Base-by-base conservation (phyloP, 2,888 invertebrate genomes). In the Elmis aenea region DNA sequence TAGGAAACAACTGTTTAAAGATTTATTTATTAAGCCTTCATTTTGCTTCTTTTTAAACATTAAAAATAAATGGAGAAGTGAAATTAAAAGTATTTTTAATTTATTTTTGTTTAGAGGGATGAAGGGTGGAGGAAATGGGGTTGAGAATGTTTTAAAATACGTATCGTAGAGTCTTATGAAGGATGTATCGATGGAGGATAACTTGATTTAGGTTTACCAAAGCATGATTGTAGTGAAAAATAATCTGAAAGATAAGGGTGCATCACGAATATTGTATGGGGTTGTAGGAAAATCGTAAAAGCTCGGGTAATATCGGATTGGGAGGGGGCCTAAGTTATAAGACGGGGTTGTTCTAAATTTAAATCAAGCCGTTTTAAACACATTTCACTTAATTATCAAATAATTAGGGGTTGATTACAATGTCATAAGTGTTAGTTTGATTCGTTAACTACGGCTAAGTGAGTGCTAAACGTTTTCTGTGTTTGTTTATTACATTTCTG, bases 301-400 rank as follows among this genome's bases (percentile, higher is more conserved):
- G 40, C 38, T 55, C 57, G 56, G 36, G 32, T 41, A 40, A 48
- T 46, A 38, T 57, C 57, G 57, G 46, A 37, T 45, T 54, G 62
- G 61, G 60, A 61, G 60, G 64, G 62, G 62, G 59, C 59, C 53
- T 56, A 51, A 42, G 52, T 51, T 48, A 47, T 51, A 52, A 61
- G 52, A 52, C 58, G 58, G 57, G 55, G 57, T 51, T 52, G 60
- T 57, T 59, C 60, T 58, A 61, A 66, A 65, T 63, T 65, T 57
- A 58, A 62, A 64, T 58, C 59, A 50, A 55, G 55, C 48, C 57
- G 57, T 60, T 59, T 62, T 54, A 56, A 59, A 57, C 52, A 54
- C 55, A 55, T 61, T 61, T 50, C 56, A 54, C 58, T 58, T 55
- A 61, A 62, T 61, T 62, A 61, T 55, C 53, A 52, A 52, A 47